These are phyloP conservation scores for Trididemnum clinides DNA, from an alignment of 23 tunicate genomes.

Conservation along the genomic window DNA sequence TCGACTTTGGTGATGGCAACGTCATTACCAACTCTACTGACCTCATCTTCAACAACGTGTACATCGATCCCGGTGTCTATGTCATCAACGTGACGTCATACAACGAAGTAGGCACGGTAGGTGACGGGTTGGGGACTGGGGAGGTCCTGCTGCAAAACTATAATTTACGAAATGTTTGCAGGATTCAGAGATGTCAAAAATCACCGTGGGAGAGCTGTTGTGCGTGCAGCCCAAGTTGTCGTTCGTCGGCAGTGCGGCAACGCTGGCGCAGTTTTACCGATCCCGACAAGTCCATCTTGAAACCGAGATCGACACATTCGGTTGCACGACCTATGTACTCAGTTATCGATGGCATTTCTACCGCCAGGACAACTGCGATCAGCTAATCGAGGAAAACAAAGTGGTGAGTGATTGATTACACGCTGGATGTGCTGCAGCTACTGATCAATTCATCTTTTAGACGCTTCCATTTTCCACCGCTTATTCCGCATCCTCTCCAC, in stretches of 20 bases:
- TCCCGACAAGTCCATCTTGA: slow-evolving; percentile 64
- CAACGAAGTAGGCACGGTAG: slow-evolving; percentile 31
- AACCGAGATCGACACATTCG: slow-evolving; percentile 47
- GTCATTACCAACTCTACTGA: not conserved
- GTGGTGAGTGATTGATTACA: slow-evolving; percentile 10
- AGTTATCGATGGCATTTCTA: slow-evolving; percentile 52
- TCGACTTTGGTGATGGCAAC: slow-evolving; percentile 51
- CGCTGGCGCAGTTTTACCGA: slow-evolving; percentile 50
- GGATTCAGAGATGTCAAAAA: no score
- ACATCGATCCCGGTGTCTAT: slow-evolving; percentile 29
- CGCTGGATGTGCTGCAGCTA: not conserved
- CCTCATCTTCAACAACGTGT: not conserved
- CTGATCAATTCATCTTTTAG: not conserved
- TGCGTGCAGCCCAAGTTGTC: slow-evolving; percentile 54
- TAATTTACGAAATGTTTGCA: no score
- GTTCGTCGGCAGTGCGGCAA: slow-evolving; percentile 46
- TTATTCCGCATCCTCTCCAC: slow-evolving; percentile 32
- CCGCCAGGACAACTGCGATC: slow-evolving; percentile 29
- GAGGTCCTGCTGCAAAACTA: no score
- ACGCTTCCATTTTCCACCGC: slow-evolving; percentile 14
- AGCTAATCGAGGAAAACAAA: slow-evolving; percentile 5
- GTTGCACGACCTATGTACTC: slow-evolving; percentile 53
- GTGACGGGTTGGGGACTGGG: no score
- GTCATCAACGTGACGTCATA: not conserved
- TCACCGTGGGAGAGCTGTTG: slow-evolving; percentile 49